Evolutionary conservation across 2,113 vertebrate species (phyloP).

Genomic region (Microcebus griseorufus): DNA sequence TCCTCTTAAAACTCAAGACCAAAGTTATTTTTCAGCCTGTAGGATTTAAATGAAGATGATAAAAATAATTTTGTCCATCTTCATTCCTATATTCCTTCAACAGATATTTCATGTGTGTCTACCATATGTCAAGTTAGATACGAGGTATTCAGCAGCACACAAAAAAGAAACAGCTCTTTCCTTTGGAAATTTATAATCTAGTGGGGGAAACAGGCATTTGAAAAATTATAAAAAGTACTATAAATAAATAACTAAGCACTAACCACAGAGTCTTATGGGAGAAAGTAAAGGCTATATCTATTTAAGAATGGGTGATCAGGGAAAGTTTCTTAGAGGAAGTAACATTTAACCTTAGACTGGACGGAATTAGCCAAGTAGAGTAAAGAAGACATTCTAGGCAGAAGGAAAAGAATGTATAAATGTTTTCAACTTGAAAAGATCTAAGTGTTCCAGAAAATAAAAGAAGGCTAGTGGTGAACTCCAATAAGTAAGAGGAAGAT

Average conservation of each 20-base stretch:
- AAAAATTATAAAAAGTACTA: background rate
- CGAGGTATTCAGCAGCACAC: background rate
- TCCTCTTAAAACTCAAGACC: constrained; percentile 29
- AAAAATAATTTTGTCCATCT: constrained; percentile 19
- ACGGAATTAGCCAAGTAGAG: background rate
- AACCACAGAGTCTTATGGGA: background rate
- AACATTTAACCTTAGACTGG: background rate
- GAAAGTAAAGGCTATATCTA: background rate
- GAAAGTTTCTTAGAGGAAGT: background rate
- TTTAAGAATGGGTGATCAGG: background rate
- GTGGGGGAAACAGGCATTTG: background rate
- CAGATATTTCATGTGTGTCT: background rate
- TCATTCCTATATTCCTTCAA: background rate
- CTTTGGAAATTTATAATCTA: background rate
- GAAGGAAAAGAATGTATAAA: background rate
- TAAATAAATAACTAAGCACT: background rate
- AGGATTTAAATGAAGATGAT: background rate
- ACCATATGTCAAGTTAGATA: background rate
- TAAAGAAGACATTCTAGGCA: background rate
- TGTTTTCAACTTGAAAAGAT: background rate
- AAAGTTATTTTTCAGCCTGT: constrained; percentile 17
- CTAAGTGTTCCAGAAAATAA: background rate
- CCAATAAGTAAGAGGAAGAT: background rate
- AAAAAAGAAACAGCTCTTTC: background rate
- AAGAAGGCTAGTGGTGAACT: background rate